Evolutionary conservation across 2,113 vertebrate genomes (phyloP), one percentile per base, ranked within the genome.

Genomic region (Ardeotis arabs): DNA sequence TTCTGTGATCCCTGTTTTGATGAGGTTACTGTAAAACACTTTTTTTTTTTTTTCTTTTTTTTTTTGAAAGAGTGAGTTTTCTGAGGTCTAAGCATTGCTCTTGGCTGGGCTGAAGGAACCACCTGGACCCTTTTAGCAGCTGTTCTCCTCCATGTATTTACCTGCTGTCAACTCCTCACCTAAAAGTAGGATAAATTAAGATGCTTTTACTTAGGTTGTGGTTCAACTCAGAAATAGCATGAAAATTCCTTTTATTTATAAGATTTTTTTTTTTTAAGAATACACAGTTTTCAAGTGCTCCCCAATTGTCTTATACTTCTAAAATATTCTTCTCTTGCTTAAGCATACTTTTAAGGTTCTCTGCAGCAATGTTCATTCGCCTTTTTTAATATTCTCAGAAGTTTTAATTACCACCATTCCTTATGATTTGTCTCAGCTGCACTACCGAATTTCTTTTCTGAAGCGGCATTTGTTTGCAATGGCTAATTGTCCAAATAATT

Each of bases 51-150:
- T 35, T 35, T 35, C 7, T 7, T 35, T 35, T 35, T 41, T 22
- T 39, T 49, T 58, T 55, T 12, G 7, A 24, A 66, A 78, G 55
- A 58, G 35, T 6, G 4, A 76, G 25, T n/a, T 27, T 84, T n/a
- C 45, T 31, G 59, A 85, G 28, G 23, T 59, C 59, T 78, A 12
- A 89, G 68, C 87, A 63, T 70, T 86, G 63, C 80, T 87, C 31
- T 81, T 91, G 89, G 68, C 91, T 89, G 80, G 16, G 3, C 24
- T 37, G 55, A 63, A 21, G 84, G 89, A 89, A 25, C 87, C 80
- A 82, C 49, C 66, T 87, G 49, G 53, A 64, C 4, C 0, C 53
- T 82, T 2, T 0, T 17, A 23, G n/a, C 75, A 87, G 74, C 74
- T 93, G 66, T 55, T 76, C 73, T 69, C 28, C 25, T 86, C 53